A percentile compares a stretch with the other conserved stretches of the same genome.
Conservation (phyloP, 2,113 vertebrate genomes). For the Silurus asotus region DNA sequence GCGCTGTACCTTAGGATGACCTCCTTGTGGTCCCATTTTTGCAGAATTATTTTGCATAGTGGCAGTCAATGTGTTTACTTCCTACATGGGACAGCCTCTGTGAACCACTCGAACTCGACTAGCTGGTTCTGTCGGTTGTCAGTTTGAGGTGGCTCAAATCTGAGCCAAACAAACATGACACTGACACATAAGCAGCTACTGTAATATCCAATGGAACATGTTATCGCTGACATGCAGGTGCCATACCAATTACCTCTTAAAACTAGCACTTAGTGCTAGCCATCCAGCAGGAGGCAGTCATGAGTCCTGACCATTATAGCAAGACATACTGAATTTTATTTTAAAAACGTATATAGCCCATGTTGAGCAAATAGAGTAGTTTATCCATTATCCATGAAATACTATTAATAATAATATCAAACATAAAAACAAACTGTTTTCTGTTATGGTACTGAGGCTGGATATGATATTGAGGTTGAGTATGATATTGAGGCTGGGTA, state of each 20-base stretch:
- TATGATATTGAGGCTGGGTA: too few relatives aligned
- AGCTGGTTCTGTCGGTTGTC: constrained; percentile 56
- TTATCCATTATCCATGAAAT: not conserved
- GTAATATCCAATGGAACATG: constrained; percentile 14
- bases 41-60: not conserved
- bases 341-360: not conserved
- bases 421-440: not conserved
- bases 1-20: constrained; percentile 36
- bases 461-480: too few relatives aligned
- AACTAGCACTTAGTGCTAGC: not conserved
- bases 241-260: not conserved
- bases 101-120: constrained; percentile 60
- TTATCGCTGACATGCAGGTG: constrained; percentile 4
- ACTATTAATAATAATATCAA: not conserved
- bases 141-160: constrained; percentile 23
- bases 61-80: not conserved
- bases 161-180: constrained; percentile 41
- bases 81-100: constrained; percentile 55
- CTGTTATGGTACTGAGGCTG: too few relatives aligned
- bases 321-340: not conserved
- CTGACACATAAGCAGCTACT: constrained; percentile 25
- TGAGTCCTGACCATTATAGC: not conserved
- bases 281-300: constrained; percentile 37
- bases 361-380: not conserved
- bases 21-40: not conserved